A percentile compares a stretch with the other conserved stretches of the same genome.
These are phyloP conservation scores for Anoplius nigerrimus DNA, from an alignment of 2,888 invertebrate genomes.

Conservation along the genomic window DNA sequence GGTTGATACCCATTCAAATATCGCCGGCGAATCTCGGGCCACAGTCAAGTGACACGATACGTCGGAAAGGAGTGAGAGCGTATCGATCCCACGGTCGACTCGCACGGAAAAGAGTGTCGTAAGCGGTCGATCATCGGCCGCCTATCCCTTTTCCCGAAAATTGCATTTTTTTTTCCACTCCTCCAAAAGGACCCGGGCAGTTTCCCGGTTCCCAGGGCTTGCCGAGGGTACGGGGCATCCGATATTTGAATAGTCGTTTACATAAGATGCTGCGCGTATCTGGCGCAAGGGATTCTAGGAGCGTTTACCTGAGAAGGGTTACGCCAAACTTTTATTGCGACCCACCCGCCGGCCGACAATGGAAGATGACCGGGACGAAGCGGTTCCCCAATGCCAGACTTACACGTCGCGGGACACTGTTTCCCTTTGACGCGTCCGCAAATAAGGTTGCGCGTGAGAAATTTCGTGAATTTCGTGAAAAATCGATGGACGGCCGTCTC, in stretches of 20 bases:
- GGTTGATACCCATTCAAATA: conserved; percentile 54
- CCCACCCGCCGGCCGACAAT: conserved; percentile 7
- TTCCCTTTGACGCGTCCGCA: conserved; percentile 16
- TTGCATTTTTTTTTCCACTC: conserved; percentile 47
- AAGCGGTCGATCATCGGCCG: conserved; percentile 45
- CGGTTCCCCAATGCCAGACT: conserved; percentile 19
- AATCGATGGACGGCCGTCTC: too few species aligned
- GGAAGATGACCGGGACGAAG: conserved; percentile 33
- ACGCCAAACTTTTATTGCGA: conserved; percentile 37
- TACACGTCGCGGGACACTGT: conserved; percentile 12
- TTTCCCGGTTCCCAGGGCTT: conserved; percentile 55
- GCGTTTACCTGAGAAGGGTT: conserved; percentile 57
- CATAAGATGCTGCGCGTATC: conserved; percentile 61
- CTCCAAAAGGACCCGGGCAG: conserved; percentile 37
- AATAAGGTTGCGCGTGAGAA: conserved; percentile 31
- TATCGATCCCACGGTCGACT: conserved; percentile 59
- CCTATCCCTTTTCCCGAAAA: conserved; percentile 54
- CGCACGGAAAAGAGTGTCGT: conserved; percentile 33
- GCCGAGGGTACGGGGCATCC: conserved; percentile 50
- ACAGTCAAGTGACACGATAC: conserved; percentile 20
- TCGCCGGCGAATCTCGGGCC: conserved; percentile 20
- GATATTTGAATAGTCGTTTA: conserved; percentile 66
- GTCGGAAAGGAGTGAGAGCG: conserved; percentile 50
- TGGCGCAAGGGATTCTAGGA: conserved; percentile 27
- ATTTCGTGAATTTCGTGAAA: background rate